Evolutionary conservation across 2,888 invertebrate genomes (phyloP).

Genomic region (Allolobophora icterica): DNA sequence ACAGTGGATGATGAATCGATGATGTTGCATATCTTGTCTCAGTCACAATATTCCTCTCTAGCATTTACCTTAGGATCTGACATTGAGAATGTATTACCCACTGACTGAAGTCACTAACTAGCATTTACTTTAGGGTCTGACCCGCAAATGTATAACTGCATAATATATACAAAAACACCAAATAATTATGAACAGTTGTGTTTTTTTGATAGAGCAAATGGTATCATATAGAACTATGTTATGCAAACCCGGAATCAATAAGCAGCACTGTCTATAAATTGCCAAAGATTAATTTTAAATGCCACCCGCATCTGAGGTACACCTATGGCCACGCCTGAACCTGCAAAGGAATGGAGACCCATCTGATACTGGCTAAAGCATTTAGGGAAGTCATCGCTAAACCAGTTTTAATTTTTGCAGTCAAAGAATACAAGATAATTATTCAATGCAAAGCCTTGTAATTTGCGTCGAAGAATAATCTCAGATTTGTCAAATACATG

Average conservation of each 20-base stretch:
- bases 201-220: background rate
- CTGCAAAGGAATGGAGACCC: background rate
- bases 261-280: background rate
- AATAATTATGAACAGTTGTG: background rate
- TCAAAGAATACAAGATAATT: background rate
- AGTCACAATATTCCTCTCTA: too few species aligned
- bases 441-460: background rate
- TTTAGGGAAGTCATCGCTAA: background rate
- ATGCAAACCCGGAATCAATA: too few species aligned
- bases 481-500: background rate
- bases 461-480: background rate
- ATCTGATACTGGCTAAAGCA: background rate
- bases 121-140: background rate
- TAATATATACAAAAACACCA: background rate
- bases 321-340: too few species aligned
- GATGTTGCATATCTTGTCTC: too few species aligned
- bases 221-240: background rate
- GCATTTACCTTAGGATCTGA: background rate
- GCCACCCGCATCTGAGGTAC: background rate
- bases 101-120: background rate
- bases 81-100: background rate
- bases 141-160: background rate
- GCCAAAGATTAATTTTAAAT: background rate
- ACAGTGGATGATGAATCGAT: too few species aligned
- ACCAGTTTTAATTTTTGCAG: background rate